Conservation (phyloP, 2,797 vertebrate species). For the Xenops minutus region DNA sequence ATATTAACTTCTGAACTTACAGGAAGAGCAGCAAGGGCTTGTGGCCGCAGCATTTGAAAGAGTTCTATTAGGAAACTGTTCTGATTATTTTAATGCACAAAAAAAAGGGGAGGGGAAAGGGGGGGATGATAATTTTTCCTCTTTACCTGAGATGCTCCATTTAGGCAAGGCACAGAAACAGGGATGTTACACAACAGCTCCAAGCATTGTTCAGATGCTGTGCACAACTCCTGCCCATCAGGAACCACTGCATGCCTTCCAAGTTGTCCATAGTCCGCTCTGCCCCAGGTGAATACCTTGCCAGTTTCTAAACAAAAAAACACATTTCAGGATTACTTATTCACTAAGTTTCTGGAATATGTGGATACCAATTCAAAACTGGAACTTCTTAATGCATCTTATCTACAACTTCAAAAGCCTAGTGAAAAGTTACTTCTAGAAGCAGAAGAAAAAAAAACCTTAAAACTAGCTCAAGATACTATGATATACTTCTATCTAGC, state of each 20-base stretch:
- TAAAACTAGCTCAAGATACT: not conserved
- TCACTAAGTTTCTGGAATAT: not conserved
- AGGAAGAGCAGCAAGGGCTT: not conserved
- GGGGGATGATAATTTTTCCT: not conserved
- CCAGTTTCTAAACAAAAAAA: constrained; percentile 81
- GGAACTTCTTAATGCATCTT: not conserved
- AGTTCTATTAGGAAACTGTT: not conserved
- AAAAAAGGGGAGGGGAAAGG: accelerated
- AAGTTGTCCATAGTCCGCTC: constrained; percentile 89
- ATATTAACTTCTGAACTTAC: not conserved
- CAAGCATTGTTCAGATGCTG: not conserved
- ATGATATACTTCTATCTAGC: not conserved
- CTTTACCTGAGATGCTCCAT: constrained; percentile 85
- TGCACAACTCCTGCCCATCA: not conserved
- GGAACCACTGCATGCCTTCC: constrained; percentile 67
- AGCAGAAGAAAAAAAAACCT: not conserved
- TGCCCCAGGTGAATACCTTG: constrained; percentile 90
- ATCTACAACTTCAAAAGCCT: not conserved
- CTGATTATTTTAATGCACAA: not conserved
- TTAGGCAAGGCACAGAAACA: constrained; percentile 75
- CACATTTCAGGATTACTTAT: not conserved
- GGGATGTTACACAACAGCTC: constrained; percentile 56
- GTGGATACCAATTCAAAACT: not conserved
- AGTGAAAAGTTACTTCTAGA: not conserved
- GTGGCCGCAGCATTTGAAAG: not conserved